phyloP scores from a whole-genome alignment of 2,888 invertebrate genomes.

The Trimorus sp. region DNA sequence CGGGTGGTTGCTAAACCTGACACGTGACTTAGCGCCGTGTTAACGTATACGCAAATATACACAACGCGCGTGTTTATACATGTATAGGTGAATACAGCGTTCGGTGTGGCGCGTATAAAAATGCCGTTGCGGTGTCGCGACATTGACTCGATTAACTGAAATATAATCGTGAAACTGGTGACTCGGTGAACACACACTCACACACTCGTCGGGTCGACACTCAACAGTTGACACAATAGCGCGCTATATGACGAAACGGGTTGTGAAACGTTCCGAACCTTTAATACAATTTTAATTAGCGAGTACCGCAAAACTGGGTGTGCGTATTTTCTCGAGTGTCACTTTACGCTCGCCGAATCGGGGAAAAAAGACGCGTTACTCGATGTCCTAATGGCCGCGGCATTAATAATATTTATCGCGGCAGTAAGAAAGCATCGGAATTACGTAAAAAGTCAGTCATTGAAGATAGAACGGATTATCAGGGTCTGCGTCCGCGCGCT shows the following conservation, averaged over 20 bases:
- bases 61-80: slow-evolving; percentile 24
- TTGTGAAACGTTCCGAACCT: neutral
- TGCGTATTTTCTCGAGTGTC: slow-evolving; percentile 44
- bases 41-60: slow-evolving; percentile 30
- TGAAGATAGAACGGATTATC: slow-evolving; percentile 50
- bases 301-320: slow-evolving; percentile 28
- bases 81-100: slow-evolving; percentile 4
- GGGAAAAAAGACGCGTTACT: slow-evolving; percentile 34
- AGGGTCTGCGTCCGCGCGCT: slow-evolving; percentile 74
- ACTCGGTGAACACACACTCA: neutral
- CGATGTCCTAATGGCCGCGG: slow-evolving; percentile 34
- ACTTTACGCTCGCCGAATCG: slow-evolving; percentile 41
- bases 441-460: slow-evolving; percentile 26
- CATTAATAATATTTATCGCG: slow-evolving; percentile 41
- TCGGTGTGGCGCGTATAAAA: slow-evolving; percentile 24
- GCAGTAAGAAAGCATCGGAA: slow-evolving; percentile 43
- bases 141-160: slow-evolving; percentile 28
- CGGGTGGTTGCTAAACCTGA: slow-evolving; percentile 11
- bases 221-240: slow-evolving; percentile 8
- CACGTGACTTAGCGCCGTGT: slow-evolving; percentile 27
- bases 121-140: slow-evolving; percentile 18
- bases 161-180: slow-evolving; percentile 23
- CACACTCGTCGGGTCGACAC: neutral
- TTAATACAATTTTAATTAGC: slow-evolving; percentile 41
- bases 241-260: neutral